Conservation (phyloP, 2,888 invertebrate species). For the Acanthosoma haemorrhoidale region DNA sequence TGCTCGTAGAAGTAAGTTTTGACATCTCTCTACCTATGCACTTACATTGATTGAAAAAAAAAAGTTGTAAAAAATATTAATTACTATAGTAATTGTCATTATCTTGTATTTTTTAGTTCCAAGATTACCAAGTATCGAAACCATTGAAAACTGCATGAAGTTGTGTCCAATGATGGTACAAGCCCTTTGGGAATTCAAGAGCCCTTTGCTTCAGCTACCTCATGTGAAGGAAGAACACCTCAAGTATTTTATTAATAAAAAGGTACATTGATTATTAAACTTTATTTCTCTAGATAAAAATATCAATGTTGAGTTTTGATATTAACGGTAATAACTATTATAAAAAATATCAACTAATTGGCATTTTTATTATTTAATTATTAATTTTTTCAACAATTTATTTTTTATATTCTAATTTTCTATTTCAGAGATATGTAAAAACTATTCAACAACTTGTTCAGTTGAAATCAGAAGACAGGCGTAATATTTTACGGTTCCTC, state of each 20-base stretch:
- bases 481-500: constrained; percentile 74
- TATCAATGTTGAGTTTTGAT: too few relatives aligned
- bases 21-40: neutral
- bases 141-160: constrained; percentile 97
- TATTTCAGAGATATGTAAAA: constrained; percentile 66
- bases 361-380: too few relatives aligned
- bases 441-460: constrained; percentile 87
- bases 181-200: constrained; percentile 91
- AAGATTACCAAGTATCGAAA: constrained; percentile 80
- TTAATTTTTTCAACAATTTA: too few relatives aligned
- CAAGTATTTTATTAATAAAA: constrained; percentile 77
- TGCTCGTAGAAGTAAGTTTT: constrained; percentile 72
- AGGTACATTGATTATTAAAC: constrained; percentile 48
- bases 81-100: neutral
- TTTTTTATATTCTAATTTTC: constrained; percentile 16
- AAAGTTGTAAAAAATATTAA: neutral
- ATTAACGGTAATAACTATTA: neutral
- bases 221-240: constrained; percentile 87
- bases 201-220: constrained; percentile 88
- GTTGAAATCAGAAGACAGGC: constrained; percentile 81
- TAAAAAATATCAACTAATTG: neutral
- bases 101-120: constrained; percentile 54
- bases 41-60: neutral
- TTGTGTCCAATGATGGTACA: constrained; percentile 95
- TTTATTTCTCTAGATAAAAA: neutral